Conservation (phyloP, 2,797 vertebrate species). For the Danio aesculapii region DNA sequence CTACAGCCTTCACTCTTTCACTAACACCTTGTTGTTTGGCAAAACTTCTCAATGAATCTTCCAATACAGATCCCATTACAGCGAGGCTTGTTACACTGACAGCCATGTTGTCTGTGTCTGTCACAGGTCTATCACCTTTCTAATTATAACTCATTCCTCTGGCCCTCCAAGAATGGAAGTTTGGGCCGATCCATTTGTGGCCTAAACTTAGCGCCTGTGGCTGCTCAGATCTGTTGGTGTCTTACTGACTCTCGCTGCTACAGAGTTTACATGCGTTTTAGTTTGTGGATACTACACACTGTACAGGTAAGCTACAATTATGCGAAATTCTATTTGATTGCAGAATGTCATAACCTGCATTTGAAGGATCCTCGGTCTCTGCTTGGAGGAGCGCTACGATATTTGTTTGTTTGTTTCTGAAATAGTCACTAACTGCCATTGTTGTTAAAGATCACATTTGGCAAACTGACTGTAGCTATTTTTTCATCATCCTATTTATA, state of each 20-base stretch:
- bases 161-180: conserved; percentile 90
- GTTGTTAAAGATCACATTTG: background rate
- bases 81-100: background rate
- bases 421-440: background rate
- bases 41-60: background rate
- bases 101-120: conserved; percentile 53
- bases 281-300: conserved; percentile 24
- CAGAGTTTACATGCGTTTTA: conserved; percentile 45
- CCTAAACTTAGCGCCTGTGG: conserved; percentile 88
- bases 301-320: conserved; percentile 31
- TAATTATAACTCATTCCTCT: conserved; percentile 84
- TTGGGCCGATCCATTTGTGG: conserved; percentile 82
- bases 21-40: background rate
- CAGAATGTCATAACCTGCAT: background rate
- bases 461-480: background rate
- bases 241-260: conserved; percentile 57
- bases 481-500: no score
- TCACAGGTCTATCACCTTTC: conserved; percentile 78
- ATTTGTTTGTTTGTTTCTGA: background rate
- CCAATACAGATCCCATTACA: background rate
- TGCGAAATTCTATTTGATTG: background rate
- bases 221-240: conserved; percentile 64
- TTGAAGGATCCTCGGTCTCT: background rate
- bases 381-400: background rate
- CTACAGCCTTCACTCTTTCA: background rate